These are phyloP conservation scores for Pyrochroa serraticornis DNA, from an alignment of 2,888 invertebrate species.

Conservation along the genomic window DNA sequence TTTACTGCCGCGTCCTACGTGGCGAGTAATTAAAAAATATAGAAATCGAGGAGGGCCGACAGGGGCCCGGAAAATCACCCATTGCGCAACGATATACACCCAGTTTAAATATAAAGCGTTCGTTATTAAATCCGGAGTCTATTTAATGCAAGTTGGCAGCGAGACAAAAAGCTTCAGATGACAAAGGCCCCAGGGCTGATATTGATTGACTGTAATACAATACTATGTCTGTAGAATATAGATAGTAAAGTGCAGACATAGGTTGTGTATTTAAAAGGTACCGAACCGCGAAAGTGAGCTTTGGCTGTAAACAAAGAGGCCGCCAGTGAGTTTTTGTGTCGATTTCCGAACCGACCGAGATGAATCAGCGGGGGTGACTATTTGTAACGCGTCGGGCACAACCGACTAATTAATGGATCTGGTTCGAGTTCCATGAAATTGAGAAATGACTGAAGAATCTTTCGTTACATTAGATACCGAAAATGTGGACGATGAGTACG, in stretches of 20 bases:
- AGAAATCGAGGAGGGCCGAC: constrained; percentile 1
- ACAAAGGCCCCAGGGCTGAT: constrained; percentile 38
- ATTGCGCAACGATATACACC: not conserved
- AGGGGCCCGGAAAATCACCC: not conserved
- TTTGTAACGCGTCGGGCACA: constrained; percentile 18
- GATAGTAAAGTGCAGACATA: constrained; percentile 35
- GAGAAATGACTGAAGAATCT: constrained; percentile 25
- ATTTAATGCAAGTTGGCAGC: constrained; percentile 46
- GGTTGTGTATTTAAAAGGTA: constrained; percentile 40
- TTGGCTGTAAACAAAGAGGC: constrained; percentile 39
- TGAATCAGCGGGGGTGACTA: constrained; percentile 20
- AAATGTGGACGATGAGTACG: no score
- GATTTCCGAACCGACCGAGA: constrained; percentile 17
- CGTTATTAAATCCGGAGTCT: constrained; percentile 44
- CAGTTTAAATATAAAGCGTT: constrained; percentile 18
- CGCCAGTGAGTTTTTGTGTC: constrained; percentile 25
- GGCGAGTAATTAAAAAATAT: constrained; percentile 40
- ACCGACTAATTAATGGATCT: constrained; percentile 25
- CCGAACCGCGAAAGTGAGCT: constrained; percentile 37
- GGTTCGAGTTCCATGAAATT: constrained; percentile 20
- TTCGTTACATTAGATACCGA: not conserved
- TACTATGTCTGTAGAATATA: constrained; percentile 33
- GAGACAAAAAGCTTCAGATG: constrained; percentile 45
- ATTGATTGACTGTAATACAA: constrained; percentile 36
- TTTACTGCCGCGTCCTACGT: constrained; percentile 25